Evolutionary conservation across 2,888 invertebrate genomes (phyloP).

Genomic region (Drosophila birchii): DNA sequence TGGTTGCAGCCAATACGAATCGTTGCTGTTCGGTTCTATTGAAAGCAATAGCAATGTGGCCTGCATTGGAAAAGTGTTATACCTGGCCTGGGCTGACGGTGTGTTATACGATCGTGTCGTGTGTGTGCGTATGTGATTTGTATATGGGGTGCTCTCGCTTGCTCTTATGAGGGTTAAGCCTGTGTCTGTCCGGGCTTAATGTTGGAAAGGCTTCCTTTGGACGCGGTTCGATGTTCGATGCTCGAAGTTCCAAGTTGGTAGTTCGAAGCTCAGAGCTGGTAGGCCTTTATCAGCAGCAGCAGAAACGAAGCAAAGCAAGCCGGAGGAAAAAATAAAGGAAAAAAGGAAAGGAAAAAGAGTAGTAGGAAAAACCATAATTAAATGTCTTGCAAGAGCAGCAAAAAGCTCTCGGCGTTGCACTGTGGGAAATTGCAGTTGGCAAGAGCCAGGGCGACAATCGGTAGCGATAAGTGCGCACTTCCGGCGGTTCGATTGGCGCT

Average conservation of each 20-base stretch:
- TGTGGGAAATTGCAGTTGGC: conserved; percentile 64
- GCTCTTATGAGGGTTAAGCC: conserved; percentile 18
- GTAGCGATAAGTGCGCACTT: conserved; percentile 70
- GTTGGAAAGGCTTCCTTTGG: conserved; percentile 22
- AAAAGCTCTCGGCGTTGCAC: conserved; percentile 17
- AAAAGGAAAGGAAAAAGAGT: conserved; percentile 2
- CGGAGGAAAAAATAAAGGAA: neutral
- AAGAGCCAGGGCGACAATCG: conserved; percentile 65
- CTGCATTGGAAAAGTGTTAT: conserved; percentile 71
- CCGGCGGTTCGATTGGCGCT: conserved; percentile 55
- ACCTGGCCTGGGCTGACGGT: conserved; percentile 40
- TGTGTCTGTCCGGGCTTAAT: conserved; percentile 19
- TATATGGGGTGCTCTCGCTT: conserved; percentile 65
- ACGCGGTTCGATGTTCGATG: conserved; percentile 65
- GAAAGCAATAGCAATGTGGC: conserved; percentile 54
- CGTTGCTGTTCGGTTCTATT: conserved; percentile 70
- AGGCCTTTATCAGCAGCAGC: conserved; percentile 51
- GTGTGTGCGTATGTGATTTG: conserved; percentile 55
- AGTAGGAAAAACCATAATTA: conserved; percentile 56
- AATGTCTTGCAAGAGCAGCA: conserved; percentile 36
- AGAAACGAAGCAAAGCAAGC: conserved; percentile 17
- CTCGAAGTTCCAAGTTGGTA: conserved; percentile 59
- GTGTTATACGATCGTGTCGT: conserved; percentile 67
- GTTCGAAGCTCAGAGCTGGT: neutral
- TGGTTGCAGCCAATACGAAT: conserved; percentile 79